Conservation (phyloP, 1,140 invertebrate species). For the Bicyclus anynana region DNA sequence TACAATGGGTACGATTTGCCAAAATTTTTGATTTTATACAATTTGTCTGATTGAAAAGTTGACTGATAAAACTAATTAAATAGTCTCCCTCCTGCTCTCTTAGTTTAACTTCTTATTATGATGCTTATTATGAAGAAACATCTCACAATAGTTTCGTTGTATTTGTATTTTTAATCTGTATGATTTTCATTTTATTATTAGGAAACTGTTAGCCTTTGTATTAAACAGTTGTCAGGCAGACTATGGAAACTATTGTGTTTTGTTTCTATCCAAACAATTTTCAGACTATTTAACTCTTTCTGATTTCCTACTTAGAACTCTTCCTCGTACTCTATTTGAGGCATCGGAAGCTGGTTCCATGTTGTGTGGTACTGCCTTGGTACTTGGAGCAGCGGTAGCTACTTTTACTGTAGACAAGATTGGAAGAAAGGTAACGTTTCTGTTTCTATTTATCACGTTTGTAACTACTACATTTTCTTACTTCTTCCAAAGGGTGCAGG, state of each 20-base stretch:
- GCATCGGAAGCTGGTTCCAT: constrained; percentile 57
- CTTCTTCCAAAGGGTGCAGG: too few species aligned
- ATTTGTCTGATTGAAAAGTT: background rate
- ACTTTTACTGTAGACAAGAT: constrained; percentile 59
- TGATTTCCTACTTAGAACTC: constrained; percentile 33
- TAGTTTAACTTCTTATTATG: too few species aligned
- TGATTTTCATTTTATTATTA: too few species aligned
- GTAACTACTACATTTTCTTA: background rate
- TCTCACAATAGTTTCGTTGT: too few species aligned
- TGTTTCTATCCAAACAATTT: background rate
- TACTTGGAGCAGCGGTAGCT: constrained; percentile 58
- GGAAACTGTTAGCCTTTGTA: too few species aligned
- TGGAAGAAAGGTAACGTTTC: constrained; percentile 54
- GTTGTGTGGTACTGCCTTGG: constrained; percentile 58
- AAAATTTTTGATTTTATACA: background rate
- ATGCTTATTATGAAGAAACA: too few species aligned
- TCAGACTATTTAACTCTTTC: background rate
- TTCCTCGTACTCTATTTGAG: constrained; percentile 42
- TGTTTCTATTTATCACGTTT: too few species aligned
- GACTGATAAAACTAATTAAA: too few species aligned
- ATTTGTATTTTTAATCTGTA: too few species aligned
- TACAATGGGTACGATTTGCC: constrained; percentile 48
- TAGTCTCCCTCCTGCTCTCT: too few species aligned
- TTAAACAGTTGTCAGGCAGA: too few species aligned
- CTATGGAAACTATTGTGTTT: background rate